Evolutionary conservation across 2,113 vertebrate species (phyloP).

Genomic region (Cyanoliseus patagonus): DNA sequence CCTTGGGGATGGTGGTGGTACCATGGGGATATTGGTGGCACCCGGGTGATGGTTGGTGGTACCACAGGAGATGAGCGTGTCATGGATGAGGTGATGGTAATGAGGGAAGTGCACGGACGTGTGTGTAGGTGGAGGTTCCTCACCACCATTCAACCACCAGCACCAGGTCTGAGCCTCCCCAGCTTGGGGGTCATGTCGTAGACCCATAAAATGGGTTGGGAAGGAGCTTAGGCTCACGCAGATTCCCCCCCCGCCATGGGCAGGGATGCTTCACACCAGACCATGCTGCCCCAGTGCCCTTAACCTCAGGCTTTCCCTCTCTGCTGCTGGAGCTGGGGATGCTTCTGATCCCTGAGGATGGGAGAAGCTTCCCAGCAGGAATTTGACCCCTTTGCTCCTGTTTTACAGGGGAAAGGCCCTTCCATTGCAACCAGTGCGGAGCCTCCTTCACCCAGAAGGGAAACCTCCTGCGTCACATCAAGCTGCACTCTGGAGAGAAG

Average conservation of each 20-base stretch:
- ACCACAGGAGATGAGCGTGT: not conserved
- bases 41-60: no score
- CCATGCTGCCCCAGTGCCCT: not conserved
- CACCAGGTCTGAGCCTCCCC: not conserved
- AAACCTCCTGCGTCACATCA: constrained; percentile 95
- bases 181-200: not conserved
- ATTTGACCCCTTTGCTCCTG: not conserved
- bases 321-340: not conserved
- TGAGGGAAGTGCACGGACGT: not conserved
- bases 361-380: not conserved
- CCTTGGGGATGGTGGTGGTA: no score
- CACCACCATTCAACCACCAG: accelerated
- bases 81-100: not conserved
- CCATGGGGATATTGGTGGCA: no score
- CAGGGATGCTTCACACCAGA: not conserved
- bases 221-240: not conserved
- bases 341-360: not conserved
- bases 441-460: constrained; percentile 98
- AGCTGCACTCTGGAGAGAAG: constrained; percentile 96
- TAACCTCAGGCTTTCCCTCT: not conserved
- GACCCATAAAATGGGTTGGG: not conserved
- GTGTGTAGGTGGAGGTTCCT: not conserved
- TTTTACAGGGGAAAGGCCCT: constrained; percentile 88
- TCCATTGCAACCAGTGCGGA: constrained; percentile 96
- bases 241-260: not conserved